Conservation (phyloP, 2,888 invertebrate genomes). For the Agrotis ipsilon region DNA sequence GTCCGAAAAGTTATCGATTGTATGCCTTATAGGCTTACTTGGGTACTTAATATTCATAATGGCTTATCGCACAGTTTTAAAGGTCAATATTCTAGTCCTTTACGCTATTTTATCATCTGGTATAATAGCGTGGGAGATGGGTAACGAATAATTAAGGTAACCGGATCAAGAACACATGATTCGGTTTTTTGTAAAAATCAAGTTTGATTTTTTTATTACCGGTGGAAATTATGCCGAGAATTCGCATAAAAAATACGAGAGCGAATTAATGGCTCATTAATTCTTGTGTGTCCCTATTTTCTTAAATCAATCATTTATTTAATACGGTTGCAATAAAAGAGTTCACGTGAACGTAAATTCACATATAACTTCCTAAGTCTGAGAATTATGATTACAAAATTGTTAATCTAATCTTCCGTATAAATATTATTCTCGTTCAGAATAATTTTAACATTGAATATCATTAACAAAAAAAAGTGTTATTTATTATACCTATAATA, state of each 20-base stretch:
- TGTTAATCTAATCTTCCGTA: not conserved
- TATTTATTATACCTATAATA: not conserved
- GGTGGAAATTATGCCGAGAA: not conserved
- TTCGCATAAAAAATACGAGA: not conserved
- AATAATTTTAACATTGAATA: not conserved
- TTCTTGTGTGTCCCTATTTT: not conserved
- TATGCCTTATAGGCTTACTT: not conserved
- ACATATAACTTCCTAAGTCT: not conserved
- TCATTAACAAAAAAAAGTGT: not conserved
- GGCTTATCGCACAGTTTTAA: not conserved
- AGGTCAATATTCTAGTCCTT: constrained; percentile 3
- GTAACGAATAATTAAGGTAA: constrained; percentile 6
- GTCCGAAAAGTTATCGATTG: not conserved
- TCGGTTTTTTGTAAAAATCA: not conserved
- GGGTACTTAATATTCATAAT: not conserved
- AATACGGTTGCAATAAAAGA: not conserved
- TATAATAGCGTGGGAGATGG: not conserved
- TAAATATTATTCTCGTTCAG: not conserved
- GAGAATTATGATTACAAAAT: not conserved
- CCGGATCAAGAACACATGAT: constrained; percentile 19
- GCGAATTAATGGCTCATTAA: not conserved
- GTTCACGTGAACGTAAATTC: not conserved
- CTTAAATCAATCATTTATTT: not conserved
- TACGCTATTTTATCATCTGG: not conserved
- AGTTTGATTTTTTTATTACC: not conserved